A percentile compares a stretch with the other conserved stretches of the same genome.
These are phyloP conservation scores for Sylvicapra grimmia DNA, from an alignment of 2,113 vertebrate genomes.

Conservation along the genomic window DNA sequence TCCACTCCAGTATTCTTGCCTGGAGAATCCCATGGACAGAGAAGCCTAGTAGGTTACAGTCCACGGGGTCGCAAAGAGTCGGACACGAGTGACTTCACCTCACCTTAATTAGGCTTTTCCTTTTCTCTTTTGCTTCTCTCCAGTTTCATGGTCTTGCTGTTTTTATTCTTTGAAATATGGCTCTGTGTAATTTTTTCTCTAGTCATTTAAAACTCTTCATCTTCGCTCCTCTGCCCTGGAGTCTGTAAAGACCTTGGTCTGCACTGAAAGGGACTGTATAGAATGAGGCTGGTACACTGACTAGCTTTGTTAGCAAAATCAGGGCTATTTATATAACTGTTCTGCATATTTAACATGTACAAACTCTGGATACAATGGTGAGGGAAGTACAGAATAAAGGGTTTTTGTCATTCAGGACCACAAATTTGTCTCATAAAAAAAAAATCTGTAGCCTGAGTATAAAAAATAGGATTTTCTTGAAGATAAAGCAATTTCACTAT, in stretches of 20 bases:
- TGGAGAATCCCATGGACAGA: no score
- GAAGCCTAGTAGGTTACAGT: no score
- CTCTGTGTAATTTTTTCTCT: slow-evolving; percentile 23
- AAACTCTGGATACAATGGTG: not conserved
- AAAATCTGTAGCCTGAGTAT: not conserved
- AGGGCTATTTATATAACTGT: slow-evolving; percentile 33
- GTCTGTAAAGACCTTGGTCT: slow-evolving; percentile 31
- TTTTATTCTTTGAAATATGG: slow-evolving; percentile 66
- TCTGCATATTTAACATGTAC: slow-evolving; percentile 34
- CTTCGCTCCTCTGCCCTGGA: slow-evolving; percentile 9
- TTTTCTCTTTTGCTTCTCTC: slow-evolving; percentile 65
- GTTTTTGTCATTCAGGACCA: not conserved
- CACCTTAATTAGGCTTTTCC: slow-evolving; percentile 33
- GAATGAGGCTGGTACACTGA: slow-evolving; percentile 15
- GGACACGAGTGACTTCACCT: no score
- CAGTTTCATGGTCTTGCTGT: slow-evolving; percentile 57
- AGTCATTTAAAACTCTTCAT: slow-evolving; percentile 62
- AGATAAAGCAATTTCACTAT: slow-evolving; percentile 1
- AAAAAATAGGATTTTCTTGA: slow-evolving; percentile 12
- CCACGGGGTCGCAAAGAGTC: no score
- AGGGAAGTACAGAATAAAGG: not conserved
- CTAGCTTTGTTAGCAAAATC: slow-evolving; percentile 50
- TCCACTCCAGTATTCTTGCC: no score
- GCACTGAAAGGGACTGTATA: not conserved
- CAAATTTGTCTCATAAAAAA: slow-evolving; percentile 1